Evolutionary conservation across 2,888 invertebrate species (phyloP), one percentile per base, ranked within the genome.

Genomic region (Ypsolopha scabrella): DNA sequence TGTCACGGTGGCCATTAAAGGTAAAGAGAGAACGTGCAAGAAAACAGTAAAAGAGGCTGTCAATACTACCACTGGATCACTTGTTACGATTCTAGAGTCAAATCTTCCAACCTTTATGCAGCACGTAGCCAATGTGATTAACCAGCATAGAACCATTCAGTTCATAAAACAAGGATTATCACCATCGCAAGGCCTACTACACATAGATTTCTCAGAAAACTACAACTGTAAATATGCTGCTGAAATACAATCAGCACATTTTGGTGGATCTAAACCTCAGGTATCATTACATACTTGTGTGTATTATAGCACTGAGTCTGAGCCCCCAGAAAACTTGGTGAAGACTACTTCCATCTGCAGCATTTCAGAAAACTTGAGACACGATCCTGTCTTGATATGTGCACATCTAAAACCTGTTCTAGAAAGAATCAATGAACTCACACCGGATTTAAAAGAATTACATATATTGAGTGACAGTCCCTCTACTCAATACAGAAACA

Each of bases 141-240:
- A 39, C 39, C 39, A 39, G 11, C 11, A n/a, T 39, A 9, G 39
- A n/a, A n/a, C 39, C 6, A 39, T 39, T n/a, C 2, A n/a, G 6
- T 39, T 39, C 6, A 39, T 39, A 9, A 39, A 39, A 39, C 10
- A 39, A 39, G 11, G 11, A 3, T n/a, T 39, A 39, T 39, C 39
- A 39, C 39, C 39, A 9, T 39, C 39, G 43, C n/a, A 43, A 3
- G 43, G 13, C n/a, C 6, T 45, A 45, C 14, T 45, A 6, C 11
- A 14, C 33, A 51, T 48, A 46, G 56, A 56, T 37, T 58, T 56
- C 48, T 55, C 55, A 41, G 56, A 58, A 56, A 58, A 58, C 51
- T 58, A 56, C 50, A 44, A 34, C 11, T 13, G 51, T 10, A 55
- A 55, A 53, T 53, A 52, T 46, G 48, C 51, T 51, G 38, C 54